A percentile compares a stretch with the other conserved stretches of the same genome.
Conservation (phyloP, 35 echinoderm and acorn worm genomes). For the Hemicentrotus pulcherrimus region DNA sequence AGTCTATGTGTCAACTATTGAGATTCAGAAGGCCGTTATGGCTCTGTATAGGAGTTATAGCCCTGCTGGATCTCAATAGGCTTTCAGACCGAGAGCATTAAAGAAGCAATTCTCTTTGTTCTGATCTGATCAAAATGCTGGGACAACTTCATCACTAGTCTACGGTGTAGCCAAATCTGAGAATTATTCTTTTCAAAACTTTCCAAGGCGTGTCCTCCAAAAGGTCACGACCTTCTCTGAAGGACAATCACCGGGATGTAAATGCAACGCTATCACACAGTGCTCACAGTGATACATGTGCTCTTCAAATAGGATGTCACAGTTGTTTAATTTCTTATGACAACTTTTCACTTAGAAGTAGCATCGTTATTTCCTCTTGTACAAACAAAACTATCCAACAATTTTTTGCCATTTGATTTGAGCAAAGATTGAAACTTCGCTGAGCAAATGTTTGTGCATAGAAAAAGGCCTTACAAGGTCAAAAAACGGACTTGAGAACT, state of each 20-base stretch:
- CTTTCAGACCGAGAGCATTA: too few species aligned
- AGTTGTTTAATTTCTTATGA: too few species aligned
- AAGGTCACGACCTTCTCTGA: background rate
- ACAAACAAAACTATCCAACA: background rate
- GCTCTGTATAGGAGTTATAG: too few species aligned
- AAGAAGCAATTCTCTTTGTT: too few species aligned
- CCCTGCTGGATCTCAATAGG: too few species aligned
- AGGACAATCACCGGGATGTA: too few species aligned
- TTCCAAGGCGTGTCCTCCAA: background rate
- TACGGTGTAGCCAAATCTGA: slow-evolving; percentile 10
- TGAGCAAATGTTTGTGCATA: background rate
- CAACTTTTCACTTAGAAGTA: too few species aligned
- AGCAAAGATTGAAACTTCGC: background rate
- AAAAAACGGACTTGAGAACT: background rate
- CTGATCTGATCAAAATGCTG: too few species aligned
- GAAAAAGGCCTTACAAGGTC: background rate
- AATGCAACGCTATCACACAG: background rate
- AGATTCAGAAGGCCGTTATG: too few species aligned
- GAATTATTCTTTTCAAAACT: background rate
- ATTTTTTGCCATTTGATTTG: background rate
- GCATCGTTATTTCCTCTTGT: too few species aligned
- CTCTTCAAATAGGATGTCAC: background rate
- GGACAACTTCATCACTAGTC: background rate
- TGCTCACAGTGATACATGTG: background rate
- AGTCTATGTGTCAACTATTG: too few species aligned